phyloP scores from a whole-genome alignment of 2,888 invertebrate species.

The Eupithecia dodoneata region DNA sequence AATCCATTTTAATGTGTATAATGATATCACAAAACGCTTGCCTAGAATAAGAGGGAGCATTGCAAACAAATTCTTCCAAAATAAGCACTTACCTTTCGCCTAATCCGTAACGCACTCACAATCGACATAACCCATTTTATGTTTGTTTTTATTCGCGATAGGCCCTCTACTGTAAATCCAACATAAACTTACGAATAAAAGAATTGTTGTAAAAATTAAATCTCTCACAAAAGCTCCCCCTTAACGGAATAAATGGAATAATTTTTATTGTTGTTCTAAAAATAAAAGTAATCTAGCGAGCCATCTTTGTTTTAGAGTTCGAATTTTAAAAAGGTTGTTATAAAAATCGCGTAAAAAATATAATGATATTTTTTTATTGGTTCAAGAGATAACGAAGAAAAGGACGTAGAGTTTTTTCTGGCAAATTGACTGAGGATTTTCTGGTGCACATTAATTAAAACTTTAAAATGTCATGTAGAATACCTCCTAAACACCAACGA shows the following conservation, averaged over 20 bases:
- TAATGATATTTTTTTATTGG: constrained; percentile 43
- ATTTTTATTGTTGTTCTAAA: constrained; percentile 76
- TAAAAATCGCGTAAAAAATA: constrained; percentile 60
- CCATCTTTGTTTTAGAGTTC: constrained; percentile 70
- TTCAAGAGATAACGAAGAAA: constrained; percentile 19
- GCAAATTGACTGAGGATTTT: neutral
- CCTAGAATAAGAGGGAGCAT: neutral
- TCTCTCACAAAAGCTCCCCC: constrained; percentile 69
- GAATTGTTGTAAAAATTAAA: constrained; percentile 81
- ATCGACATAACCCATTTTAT: constrained; percentile 72
- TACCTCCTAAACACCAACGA: neutral
- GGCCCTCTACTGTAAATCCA: constrained; percentile 66
- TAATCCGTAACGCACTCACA: constrained; percentile 56
- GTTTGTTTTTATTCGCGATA: constrained; percentile 68
- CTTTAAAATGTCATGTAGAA: neutral
- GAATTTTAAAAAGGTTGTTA: constrained; percentile 68
- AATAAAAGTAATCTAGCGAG: constrained; percentile 57
- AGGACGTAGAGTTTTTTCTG: neutral
- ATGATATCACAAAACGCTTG: too few species aligned
- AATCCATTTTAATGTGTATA: too few species aligned
- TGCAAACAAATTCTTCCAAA: neutral
- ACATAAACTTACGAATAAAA: constrained; percentile 75
- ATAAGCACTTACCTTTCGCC: constrained; percentile 24
- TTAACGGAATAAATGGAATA: constrained; percentile 68
- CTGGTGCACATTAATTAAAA: neutral